Conservation (phyloP, 2,888 invertebrate genomes). For the Coelopa pilipes region DNA sequence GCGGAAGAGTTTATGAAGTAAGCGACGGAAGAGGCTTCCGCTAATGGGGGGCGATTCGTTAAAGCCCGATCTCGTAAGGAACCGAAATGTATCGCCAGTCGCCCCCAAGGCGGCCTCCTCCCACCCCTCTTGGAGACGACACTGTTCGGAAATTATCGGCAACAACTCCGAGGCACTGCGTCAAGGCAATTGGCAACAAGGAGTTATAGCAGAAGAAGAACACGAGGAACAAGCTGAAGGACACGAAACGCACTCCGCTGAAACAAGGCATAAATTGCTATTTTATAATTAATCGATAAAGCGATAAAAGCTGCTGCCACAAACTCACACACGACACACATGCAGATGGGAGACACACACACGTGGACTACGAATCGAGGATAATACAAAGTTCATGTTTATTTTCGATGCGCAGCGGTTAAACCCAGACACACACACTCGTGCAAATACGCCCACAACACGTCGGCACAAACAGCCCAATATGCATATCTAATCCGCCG, state of each 20-base stretch:
- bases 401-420: constrained; percentile 11
- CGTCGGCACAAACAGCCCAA: neutral
- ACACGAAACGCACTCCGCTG: neutral
- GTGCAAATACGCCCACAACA: neutral
- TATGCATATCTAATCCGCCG: neutral
- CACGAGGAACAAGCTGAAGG: neutral
- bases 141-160: neutral
- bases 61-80: too few relatives aligned
- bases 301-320: constrained; percentile 8
- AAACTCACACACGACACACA: constrained; percentile 3
- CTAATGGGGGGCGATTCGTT: too few relatives aligned
- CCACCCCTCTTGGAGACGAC: too few relatives aligned
- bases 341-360: neutral
- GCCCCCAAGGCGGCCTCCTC: too few relatives aligned
- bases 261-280: constrained; percentile 7
- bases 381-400: constrained; percentile 8
- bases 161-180: too few relatives aligned
- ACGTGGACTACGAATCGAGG: too few relatives aligned
- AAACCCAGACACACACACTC: neutral
- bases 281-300: constrained; percentile 25
- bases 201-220: neutral
- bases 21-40: too few relatives aligned
- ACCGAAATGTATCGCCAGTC: too few relatives aligned
- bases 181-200: too few relatives aligned
- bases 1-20: too few relatives aligned